Conservation (phyloP, 2,797 vertebrate species). For the Leptoclinus maculatus region DNA sequence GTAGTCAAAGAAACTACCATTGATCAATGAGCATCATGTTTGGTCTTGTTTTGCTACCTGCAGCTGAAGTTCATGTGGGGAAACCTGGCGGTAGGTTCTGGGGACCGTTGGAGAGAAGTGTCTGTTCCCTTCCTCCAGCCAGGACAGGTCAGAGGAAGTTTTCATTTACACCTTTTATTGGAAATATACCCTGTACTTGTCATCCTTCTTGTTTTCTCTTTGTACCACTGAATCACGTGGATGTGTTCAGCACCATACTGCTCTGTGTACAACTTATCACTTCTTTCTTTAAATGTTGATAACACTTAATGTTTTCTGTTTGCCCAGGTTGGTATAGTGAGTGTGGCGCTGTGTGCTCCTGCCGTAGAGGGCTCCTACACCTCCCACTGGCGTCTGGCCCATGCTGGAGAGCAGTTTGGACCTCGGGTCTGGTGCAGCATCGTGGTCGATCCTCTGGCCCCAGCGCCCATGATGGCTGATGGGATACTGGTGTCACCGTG, state of each 20-base stretch:
- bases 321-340: conserved; percentile 89
- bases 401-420: conserved; percentile 94
- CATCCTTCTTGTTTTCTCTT: background rate
- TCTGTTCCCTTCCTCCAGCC: conserved; percentile 91
- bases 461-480: conserved; percentile 84
- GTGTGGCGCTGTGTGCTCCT: conserved; percentile 93
- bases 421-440: conserved; percentile 98
- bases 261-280: background rate
- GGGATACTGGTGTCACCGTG: conserved; percentile 80
- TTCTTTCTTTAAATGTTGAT: background rate
- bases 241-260: background rate
- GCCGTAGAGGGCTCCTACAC: conserved; percentile 94
- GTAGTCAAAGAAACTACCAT: background rate
- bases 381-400: conserved; percentile 96
- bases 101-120: conserved; percentile 90
- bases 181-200: background rate
- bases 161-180: background rate
- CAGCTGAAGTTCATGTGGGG: conserved; percentile 99
- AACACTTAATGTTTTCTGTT: background rate
- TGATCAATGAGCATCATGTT: background rate
- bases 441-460: conserved; percentile 88
- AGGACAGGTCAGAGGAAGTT: conserved; percentile 80
- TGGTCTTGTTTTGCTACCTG: conserved; percentile 22
- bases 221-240: background rate
- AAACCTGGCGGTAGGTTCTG: conserved; percentile 91